Base-by-base conservation (phyloP, 2,113 vertebrate species). In the Proteles cristata region DNA sequence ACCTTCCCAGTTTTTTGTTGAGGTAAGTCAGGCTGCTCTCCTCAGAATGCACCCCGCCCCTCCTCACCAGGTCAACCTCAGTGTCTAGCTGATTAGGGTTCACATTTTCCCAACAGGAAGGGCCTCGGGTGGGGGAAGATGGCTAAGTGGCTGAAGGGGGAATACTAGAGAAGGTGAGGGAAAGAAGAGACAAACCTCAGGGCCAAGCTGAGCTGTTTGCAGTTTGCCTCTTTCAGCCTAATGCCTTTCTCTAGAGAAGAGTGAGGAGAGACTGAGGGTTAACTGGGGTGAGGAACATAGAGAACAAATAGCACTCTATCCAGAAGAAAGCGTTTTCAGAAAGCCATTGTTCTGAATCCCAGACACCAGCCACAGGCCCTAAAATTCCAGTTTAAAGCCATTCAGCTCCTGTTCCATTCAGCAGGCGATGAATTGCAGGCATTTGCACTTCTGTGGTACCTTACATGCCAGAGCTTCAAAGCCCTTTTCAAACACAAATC, bases 401-500 rank as follows among this genome's bases (percentile, higher is more conserved):
- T 97, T 97, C 7, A 88, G 95, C 88, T 93, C 93, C 16, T 68
- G n/a, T 81, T 90, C 71, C 93, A 66, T 97, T 97, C 96, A 94
- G 91, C 79, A 39, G 43, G 76, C 81, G 2, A 79, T 84, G 94
- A 97, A 96, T 39, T 77, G 65, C 92, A 96, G 87, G 33, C 84
- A 90, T 96, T 88, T 96, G 84, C 76, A 92, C 90, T 92, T 94
- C 88, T 69, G 85, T 93, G 91, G 66, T 55, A 92, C 89, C 69
- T 95, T 97, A 95, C 74, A 90, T 2, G 4, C 63, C 84, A 81
- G 79, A 94, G 87, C 83, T 95, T 96, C 97, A 93, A 92, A 97
- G 93, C 91, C 87, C 89, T 95, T 94, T 97, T 96, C 95, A 91
- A 94, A 97, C 88, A 95, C 84, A 96, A 94, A 95, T 95, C 96